Percentiles rank a stretch among this genome's conserved stretches.
Conservation (phyloP, 2,888 invertebrate genomes). For the Erebia ligea region DNA sequence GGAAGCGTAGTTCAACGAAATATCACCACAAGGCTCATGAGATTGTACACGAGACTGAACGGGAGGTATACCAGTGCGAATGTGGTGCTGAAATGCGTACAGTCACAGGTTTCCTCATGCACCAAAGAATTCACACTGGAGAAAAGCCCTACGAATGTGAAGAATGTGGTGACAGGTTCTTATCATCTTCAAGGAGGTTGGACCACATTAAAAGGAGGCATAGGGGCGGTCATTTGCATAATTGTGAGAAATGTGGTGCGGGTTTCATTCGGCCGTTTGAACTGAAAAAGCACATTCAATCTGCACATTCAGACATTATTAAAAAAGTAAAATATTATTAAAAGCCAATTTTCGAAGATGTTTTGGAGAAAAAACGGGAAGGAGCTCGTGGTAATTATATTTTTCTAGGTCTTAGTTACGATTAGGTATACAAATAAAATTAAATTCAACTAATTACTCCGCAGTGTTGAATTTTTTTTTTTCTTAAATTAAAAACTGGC, state of each 20-base stretch:
- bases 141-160: conserved; percentile 65
- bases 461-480: too few relatives aligned
- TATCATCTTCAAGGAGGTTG: conserved; percentile 66
- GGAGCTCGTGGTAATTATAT: background rate
- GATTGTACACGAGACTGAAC: conserved; percentile 53
- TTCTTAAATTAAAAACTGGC: too few relatives aligned
- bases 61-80: conserved; percentile 58
- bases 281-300: conserved; percentile 64
- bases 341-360: background rate
- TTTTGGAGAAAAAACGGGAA: background rate
- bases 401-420: too few relatives aligned
- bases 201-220: conserved; percentile 72
- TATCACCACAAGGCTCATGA: conserved; percentile 64
- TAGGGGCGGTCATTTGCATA: conserved; percentile 56
- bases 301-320: conserved; percentile 48
- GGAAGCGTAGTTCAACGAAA: conserved; percentile 65
- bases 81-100: conserved; percentile 67
- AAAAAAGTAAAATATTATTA: background rate
- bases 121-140: conserved; percentile 67
- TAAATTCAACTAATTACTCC: too few relatives aligned
- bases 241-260: conserved; percentile 62
- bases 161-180: conserved; percentile 65
- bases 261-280: conserved; percentile 69
- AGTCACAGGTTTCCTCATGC: conserved; percentile 61
- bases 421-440: too few relatives aligned